Percentiles rank a stretch among this genome's conserved stretches.
These are phyloP conservation scores for Taxidea taxus DNA, from an alignment of 2,113 vertebrate species.

Conservation along the genomic window DNA sequence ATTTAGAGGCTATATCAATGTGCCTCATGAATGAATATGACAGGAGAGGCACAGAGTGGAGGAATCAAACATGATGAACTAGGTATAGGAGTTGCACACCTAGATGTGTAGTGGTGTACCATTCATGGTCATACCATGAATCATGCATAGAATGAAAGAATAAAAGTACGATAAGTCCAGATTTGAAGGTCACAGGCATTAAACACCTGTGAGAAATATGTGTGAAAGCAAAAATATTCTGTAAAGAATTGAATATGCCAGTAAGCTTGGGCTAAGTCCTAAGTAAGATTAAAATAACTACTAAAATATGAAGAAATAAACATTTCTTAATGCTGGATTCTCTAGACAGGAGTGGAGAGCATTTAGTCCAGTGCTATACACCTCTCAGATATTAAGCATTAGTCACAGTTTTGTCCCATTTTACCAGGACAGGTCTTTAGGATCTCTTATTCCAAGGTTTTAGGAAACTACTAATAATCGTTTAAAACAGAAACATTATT, in stretches of 20 bases:
- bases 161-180: not conserved
- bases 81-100: not conserved
- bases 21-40: not conserved
- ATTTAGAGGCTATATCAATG: not conserved
- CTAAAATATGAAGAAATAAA: not conserved
- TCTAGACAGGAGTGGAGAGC: not conserved
- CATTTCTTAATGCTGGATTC: not conserved
- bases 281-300: not conserved
- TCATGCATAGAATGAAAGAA: not conserved
- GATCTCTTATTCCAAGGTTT: not conserved
- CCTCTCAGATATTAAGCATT: not conserved
- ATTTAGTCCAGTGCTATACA: rapidly evolving
- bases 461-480: not conserved
- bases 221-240: not conserved
- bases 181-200: not conserved
- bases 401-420: not conserved
- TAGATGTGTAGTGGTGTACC: not conserved
- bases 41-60: not conserved
- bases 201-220: not conserved
- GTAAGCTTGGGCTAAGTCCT: not conserved
- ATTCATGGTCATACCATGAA: not conserved
- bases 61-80: not conserved
- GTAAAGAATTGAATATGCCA: not conserved
- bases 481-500: not conserved
- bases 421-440: not conserved